These are phyloP conservation scores for Bucorvus abyssinicus DNA, from an alignment of 2,797 vertebrate species.

Conservation along the genomic window DNA sequence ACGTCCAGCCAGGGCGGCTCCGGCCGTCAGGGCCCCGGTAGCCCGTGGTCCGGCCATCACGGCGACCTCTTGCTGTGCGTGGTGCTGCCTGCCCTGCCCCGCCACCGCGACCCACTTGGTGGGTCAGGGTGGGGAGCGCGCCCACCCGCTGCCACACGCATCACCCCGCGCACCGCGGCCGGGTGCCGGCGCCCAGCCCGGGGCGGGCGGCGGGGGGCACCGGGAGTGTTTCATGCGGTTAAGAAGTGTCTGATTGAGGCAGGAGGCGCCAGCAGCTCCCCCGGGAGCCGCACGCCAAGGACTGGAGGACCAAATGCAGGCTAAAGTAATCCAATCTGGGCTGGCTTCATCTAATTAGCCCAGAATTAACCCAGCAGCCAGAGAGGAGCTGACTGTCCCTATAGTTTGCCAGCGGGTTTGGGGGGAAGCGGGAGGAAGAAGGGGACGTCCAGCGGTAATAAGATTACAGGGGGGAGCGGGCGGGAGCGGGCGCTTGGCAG, in stretches of 20 bases:
- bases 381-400: conserved; percentile 69
- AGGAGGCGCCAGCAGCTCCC: conserved; percentile 90
- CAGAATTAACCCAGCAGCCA: conserved; percentile 78
- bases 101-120: background rate
- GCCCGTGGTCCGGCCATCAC: background rate
- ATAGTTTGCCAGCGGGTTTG: conserved; percentile 63
- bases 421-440: conserved; percentile 63
- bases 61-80: background rate
- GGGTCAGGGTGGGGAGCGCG: background rate
- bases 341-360: conserved; percentile 80
- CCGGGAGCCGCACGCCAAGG: conserved; percentile 84
- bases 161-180: conserved; percentile 17
- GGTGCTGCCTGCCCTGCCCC: background rate
- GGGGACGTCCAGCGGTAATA: conserved; percentile 60
- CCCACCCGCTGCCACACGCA: conserved; percentile 17
- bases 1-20: background rate
- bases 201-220: conserved; percentile 45
- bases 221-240: conserved; percentile 77
- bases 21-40: background rate
- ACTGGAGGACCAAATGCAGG: conserved; percentile 87
- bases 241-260: conserved; percentile 85
- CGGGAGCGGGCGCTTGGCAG: conserved; percentile 30
- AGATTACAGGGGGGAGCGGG: conserved; percentile 41
- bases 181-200: conserved; percentile 24
- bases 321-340: conserved; percentile 86